These are phyloP conservation scores for Rhea americana DNA, from an alignment of 2,113 vertebrate genomes.

Conservation along the genomic window DNA sequence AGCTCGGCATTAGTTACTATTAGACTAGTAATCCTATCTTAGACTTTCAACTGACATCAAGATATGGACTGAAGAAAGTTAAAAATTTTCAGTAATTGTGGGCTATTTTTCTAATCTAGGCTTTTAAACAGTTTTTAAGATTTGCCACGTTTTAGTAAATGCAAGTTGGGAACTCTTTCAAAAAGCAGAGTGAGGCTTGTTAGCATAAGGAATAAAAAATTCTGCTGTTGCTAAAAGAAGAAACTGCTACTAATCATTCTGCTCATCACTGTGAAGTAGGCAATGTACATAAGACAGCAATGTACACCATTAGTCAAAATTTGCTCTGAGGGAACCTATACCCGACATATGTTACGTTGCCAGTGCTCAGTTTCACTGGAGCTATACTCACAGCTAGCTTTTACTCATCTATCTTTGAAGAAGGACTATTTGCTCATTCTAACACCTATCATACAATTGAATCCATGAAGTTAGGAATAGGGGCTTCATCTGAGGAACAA, in stretches of 20 bases:
- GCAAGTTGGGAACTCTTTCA: not conserved
- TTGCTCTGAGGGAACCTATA: not conserved
- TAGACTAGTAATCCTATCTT: constrained; percentile 1
- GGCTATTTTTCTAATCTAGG: not conserved
- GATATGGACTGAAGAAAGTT: constrained; percentile 11
- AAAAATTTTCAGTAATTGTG: not conserved
- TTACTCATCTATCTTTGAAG: not conserved
- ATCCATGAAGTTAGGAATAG: not conserved
- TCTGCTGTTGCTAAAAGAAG: not conserved
- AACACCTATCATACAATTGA: not conserved
- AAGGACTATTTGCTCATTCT: not conserved
- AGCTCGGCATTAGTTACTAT: not conserved
- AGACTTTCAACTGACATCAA: constrained; percentile 25
- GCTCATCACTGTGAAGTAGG: not conserved
- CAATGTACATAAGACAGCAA: not conserved
- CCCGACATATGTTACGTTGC: not conserved
- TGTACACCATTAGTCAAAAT: not conserved
- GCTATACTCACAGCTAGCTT: not conserved
- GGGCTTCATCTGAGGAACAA: not conserved
- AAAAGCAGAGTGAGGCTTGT: not conserved
- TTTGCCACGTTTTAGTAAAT: not conserved
- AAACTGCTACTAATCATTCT: not conserved
- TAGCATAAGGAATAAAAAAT: not conserved
- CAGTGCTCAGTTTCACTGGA: not conserved
- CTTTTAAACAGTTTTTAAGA: not conserved